A percentile compares a stretch with the other conserved stretches of the same genome.
These are phyloP conservation scores for Molothrus ater DNA, from an alignment of 2,797 vertebrate genomes.

Conservation along the genomic window DNA sequence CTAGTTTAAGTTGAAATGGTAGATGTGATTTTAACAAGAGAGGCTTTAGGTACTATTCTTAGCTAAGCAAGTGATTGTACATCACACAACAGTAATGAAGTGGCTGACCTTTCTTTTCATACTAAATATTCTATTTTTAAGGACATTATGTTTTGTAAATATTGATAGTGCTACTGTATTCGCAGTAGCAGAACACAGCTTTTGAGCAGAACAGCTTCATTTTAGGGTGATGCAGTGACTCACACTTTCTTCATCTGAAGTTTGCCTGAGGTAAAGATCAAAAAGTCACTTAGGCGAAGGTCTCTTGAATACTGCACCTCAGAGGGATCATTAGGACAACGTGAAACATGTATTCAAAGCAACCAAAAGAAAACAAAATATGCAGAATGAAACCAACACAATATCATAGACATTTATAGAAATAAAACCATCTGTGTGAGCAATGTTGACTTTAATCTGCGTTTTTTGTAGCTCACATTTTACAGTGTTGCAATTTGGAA, in stretches of 20 bases:
- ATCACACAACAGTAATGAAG: not conserved
- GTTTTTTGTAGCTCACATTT: constrained; percentile 34
- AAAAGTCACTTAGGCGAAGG: constrained; percentile 69
- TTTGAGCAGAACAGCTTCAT: not conserved
- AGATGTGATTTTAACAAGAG: not conserved
- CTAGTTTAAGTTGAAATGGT: not conserved
- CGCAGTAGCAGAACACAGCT: not conserved
- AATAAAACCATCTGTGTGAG: constrained; percentile 32
- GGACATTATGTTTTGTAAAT: not conserved
- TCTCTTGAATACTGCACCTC: constrained; percentile 72
- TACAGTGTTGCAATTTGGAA: not conserved
- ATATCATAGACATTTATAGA: constrained; percentile 5
- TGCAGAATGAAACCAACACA: constrained; percentile 40
- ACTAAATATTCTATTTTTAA: not conserved
- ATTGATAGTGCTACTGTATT: not conserved
- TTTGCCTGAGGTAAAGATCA: constrained; percentile 76
- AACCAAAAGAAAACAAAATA: constrained; percentile 44
- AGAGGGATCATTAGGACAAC: constrained; percentile 78
- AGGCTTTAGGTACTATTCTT: not conserved
- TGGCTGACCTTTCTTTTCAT: not conserved
- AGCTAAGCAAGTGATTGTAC: not conserved
- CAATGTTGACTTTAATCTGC: constrained; percentile 8
- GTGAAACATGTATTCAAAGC: constrained; percentile 60
- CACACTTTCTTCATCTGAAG: constrained; percentile 77
- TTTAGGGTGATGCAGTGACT: constrained; percentile 64